Percentiles rank a stretch among this genome's conserved stretches.
These are phyloP conservation scores for Eupristina koningsbergeri DNA, from an alignment of 1,140 invertebrate species.

Conservation along the genomic window DNA sequence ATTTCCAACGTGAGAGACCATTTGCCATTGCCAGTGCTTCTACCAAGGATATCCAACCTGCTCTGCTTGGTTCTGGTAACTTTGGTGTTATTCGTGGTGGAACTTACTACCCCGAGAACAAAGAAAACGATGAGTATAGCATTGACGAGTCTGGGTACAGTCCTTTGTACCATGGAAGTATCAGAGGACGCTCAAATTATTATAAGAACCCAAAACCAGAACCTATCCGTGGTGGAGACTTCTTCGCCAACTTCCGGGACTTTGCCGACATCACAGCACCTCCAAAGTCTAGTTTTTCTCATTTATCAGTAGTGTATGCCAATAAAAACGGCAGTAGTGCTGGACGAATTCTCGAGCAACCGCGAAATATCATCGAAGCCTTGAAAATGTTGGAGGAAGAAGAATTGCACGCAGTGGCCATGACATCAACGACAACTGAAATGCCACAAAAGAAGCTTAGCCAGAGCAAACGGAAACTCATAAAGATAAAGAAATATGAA, in stretches of 20 bases:
- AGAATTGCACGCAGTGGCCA: conserved; percentile 57
- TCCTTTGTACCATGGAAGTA: conserved; percentile 81
- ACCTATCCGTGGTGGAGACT: conserved; percentile 65
- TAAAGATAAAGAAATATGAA: conserved; percentile 77
- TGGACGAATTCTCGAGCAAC: conserved; percentile 75
- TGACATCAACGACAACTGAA: conserved; percentile 60
- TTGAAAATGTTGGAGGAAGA: conserved; percentile 79
- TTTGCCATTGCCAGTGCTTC: conserved; percentile 63
- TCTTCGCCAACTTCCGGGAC: conserved; percentile 89
- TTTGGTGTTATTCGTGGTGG: conserved; percentile 90
- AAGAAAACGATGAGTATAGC: conserved; percentile 75
- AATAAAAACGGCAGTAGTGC: conserved; percentile 79
- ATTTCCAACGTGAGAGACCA: conserved; percentile 67
- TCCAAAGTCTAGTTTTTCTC: conserved; percentile 85
- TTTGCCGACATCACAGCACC: conserved; percentile 91
- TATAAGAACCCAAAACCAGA: conserved; percentile 73
- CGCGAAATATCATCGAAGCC: conserved; percentile 88
- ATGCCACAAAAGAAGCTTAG: conserved; percentile 74
- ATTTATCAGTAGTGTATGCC: conserved; percentile 86
- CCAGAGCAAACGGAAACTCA: conserved; percentile 78
- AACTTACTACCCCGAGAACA: conserved; percentile 83
- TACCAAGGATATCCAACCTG: conserved; percentile 64
- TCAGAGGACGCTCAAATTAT: conserved; percentile 77
- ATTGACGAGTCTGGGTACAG: conserved; percentile 72
- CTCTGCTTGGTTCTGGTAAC: conserved; percentile 87